Conservation (phyloP, 2,113 vertebrate genomes). For the Melanotaenia duboulayi region DNA sequence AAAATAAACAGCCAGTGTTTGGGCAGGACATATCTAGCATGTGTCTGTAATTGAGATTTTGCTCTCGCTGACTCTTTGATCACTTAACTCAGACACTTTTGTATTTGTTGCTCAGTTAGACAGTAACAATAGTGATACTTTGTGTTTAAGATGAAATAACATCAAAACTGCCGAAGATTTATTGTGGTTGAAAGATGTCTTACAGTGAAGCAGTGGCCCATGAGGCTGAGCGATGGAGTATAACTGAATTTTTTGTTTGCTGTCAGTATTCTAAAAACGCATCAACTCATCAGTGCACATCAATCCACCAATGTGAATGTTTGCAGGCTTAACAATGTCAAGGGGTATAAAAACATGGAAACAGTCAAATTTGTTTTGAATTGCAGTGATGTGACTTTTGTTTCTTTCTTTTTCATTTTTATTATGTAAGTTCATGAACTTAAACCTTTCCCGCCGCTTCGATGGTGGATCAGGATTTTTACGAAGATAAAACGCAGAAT, state of each 20-base stretch:
- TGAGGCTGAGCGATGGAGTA: constrained; percentile 22
- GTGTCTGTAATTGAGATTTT: constrained; percentile 53
- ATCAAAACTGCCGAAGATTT: constrained; percentile 2
- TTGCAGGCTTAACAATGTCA: constrained; percentile 20
- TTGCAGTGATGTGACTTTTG: too few species aligned
- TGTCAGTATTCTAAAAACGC: constrained; percentile 34
- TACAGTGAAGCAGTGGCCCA: neutral
- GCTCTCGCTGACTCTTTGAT: constrained; percentile 32
- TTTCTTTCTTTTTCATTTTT: neutral
- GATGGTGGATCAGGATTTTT: too few species aligned
- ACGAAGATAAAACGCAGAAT: too few species aligned
- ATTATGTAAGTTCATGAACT: neutral
- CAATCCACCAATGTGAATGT: constrained; percentile 3
- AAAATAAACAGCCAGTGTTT: neutral
- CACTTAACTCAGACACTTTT: constrained; percentile 6
- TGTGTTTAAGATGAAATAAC: constrained; percentile 17
- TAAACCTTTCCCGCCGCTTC: too few species aligned
- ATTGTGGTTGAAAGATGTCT: neutral
- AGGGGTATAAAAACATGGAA: constrained; percentile 1
- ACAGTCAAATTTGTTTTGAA: neutral
- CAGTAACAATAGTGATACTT: too few species aligned
- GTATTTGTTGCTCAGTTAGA: too few species aligned
- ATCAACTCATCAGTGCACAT: constrained; percentile 12
- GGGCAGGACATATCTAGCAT: neutral
- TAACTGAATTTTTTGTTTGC: constrained; percentile 29